Percentiles rank a stretch among this genome's conserved stretches.
Conservation (phyloP, 2,113 vertebrate species). For the Rhinoderma darwinii region DNA sequence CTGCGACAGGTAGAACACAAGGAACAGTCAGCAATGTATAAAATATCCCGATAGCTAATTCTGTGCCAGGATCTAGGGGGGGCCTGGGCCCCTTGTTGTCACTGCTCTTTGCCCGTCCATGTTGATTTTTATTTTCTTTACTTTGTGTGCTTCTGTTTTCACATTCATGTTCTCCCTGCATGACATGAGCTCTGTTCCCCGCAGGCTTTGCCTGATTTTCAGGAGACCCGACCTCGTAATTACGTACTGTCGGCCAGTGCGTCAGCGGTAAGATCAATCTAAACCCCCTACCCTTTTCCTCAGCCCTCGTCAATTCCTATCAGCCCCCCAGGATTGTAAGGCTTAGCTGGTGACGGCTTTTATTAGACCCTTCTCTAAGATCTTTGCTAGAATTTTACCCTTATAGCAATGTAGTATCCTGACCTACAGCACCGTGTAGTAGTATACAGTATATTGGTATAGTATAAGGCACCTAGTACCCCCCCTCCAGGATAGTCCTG, state of each 20-base stretch:
- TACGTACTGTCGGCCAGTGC: conserved; percentile 97
- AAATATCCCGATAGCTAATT: no score
- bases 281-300: conserved; percentile 12
- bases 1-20: not conserved
- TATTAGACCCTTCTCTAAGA: no score
- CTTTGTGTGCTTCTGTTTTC: conserved; percentile 42
- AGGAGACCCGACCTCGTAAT: conserved; percentile 98
- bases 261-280: conserved; percentile 89
- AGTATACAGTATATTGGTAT: no score
- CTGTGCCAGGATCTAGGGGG: no score
- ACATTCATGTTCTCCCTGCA: conserved; percentile 28
- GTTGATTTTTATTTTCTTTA: conserved; percentile 35
- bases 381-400: no score
- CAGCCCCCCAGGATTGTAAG: conserved; percentile 65
- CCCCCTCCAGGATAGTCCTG: no score
- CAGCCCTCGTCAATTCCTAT: conserved; percentile 47
- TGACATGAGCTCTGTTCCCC: conserved; percentile 79
- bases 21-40: not conserved
- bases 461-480: no score
- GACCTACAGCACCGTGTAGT: not conserved
- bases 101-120: conserved; percentile 31
- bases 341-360: conserved; percentile 11
- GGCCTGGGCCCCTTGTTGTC: not conserved
- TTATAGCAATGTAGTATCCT: not conserved
- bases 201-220: conserved; percentile 96